Percentiles rank a stretch among this genome's conserved stretches.
Conservation (phyloP, 2,113 vertebrate species). For the Ptilonorhynchus violaceus region DNA sequence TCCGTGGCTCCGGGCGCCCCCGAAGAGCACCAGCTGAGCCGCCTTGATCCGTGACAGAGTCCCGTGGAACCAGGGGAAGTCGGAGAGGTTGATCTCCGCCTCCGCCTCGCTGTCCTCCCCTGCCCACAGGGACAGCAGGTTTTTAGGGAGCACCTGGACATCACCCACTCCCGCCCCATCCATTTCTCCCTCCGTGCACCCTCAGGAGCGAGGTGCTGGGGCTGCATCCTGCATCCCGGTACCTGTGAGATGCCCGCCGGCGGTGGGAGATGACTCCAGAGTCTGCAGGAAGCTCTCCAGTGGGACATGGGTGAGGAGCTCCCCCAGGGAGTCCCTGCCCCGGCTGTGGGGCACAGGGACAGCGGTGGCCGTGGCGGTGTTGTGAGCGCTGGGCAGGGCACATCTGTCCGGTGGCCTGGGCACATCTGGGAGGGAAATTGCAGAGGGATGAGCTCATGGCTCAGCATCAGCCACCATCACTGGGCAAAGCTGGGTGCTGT, state of each 20-base stretch:
- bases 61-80: conserved; percentile 96
- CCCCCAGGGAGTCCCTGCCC: conserved; percentile 79
- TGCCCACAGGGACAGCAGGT: background rate
- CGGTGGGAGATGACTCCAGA: conserved; percentile 75
- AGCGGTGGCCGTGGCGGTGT: background rate
- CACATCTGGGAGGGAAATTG: conserved; percentile 41
- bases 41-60: conserved; percentile 91
- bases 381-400: background rate
- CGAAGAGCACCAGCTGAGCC: conserved; percentile 90
- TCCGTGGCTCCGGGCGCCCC: conserved; percentile 88
- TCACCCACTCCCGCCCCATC: background rate
- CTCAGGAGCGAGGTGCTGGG: background rate
- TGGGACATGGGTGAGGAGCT: conserved; percentile 85
- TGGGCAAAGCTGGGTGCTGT: background rate
- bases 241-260: conserved; percentile 74
- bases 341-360: conserved; percentile 73
- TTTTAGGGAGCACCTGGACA: background rate
- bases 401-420: conserved; percentile 66
- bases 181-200: background rate
- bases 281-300: conserved; percentile 91
- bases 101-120: conserved; percentile 67
- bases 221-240: background rate
- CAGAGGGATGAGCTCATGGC: background rate
- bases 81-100: conserved; percentile 76
- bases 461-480: background rate